These are phyloP conservation scores for human (Homo sapiens) DNA, from an alignment of 2,113 vertebrate genomes.

Conservation along the genomic window DNA sequence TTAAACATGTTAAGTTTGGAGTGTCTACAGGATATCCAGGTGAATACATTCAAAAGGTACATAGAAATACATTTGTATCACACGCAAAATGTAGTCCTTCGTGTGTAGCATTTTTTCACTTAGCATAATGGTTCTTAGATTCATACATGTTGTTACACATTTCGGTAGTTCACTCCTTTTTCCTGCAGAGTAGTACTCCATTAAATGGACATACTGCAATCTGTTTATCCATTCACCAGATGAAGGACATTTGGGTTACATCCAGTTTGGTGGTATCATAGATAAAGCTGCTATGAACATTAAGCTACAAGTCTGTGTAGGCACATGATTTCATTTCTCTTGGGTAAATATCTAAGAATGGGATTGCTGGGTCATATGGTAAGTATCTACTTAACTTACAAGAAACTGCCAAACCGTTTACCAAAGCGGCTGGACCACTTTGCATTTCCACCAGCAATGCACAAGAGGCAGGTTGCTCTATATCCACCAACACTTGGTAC, in stretches of 20 bases:
- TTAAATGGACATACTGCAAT: not conserved
- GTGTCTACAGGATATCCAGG: not conserved
- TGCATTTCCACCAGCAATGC: not conserved
- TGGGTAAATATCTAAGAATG: not conserved
- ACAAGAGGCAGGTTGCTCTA: not conserved
- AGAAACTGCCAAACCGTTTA: not conserved
- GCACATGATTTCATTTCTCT: conserved; percentile 1
- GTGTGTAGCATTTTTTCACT: not conserved
- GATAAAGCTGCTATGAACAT: not conserved
- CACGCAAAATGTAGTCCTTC: not conserved
- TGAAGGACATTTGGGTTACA: not conserved
- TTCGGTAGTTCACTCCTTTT: not conserved
- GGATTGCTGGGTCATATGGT: not conserved
- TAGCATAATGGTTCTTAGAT: not conserved
- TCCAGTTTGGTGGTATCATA: not conserved
- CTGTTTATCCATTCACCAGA: not conserved
- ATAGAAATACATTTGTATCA: not conserved
- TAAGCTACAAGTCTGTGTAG: not conserved
- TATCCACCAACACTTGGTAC: not conserved
- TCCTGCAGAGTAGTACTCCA: not conserved
- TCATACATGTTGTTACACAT: not conserved
- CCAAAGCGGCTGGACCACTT: not conserved
- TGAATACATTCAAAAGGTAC: not conserved
- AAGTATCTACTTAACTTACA: not conserved
- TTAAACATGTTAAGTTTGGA: not conserved